Conservation (phyloP, 2,113 vertebrate species). For the Passer montanus region DNA sequence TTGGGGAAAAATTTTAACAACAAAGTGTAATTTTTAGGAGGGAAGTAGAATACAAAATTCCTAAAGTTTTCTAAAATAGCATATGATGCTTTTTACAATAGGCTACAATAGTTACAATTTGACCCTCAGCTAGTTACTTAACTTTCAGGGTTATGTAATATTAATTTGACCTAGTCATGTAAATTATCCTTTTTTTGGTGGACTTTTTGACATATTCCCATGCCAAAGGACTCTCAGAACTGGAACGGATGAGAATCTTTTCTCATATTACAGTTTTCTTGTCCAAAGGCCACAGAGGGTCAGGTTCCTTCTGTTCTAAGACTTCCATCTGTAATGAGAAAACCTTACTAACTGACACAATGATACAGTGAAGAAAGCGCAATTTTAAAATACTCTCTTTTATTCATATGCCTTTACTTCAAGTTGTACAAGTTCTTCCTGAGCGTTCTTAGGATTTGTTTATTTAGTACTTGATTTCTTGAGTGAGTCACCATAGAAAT, state of each 20-base stretch:
- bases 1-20: neutral
- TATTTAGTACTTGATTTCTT: slow-evolving; percentile 5
- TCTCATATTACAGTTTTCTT: neutral
- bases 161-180: neutral
- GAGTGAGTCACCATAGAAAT: neutral
- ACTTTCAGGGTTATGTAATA: neutral
- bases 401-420: neutral
- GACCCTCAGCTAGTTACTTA: neutral
- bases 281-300: neutral
- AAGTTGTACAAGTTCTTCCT: neutral
- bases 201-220: neutral
- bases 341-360: neutral
- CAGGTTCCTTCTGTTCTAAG: neutral
- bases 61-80: neutral
- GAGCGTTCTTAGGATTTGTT: neutral
- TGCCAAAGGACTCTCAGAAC: neutral
- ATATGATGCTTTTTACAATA: neutral
- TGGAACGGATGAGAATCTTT: neutral
- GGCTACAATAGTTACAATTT: neutral
- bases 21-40: neutral
- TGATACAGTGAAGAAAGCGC: neutral
- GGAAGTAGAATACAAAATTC: neutral
- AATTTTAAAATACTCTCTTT: neutral
- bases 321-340: neutral
- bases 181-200: neutral